Evolutionary conservation across 1,140 invertebrate genomes (phyloP).

Genomic region (Rhagoletis zephyria): DNA sequence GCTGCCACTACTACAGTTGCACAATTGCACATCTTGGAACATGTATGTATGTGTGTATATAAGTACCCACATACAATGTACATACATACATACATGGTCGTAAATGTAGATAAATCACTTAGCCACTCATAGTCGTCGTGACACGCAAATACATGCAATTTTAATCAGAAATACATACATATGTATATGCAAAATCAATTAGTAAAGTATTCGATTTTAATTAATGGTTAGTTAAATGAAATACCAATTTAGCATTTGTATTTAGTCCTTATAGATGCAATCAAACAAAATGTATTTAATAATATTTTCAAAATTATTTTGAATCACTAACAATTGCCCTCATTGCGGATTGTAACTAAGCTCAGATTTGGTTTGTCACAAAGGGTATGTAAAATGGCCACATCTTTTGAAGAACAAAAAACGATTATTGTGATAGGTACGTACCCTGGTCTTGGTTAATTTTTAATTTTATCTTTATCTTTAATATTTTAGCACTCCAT

Average conservation of each 20-base stretch:
- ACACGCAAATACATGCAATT: constrained; percentile 24
- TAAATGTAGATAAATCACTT: constrained; percentile 18
- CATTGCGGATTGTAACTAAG: constrained; percentile 11
- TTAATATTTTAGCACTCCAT: too few relatives aligned
- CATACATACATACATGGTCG: neutral
- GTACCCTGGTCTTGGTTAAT: too few relatives aligned
- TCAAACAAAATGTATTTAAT: neutral
- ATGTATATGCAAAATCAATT: neutral
- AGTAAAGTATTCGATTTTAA: neutral
- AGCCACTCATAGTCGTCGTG: neutral
- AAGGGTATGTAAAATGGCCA: too few relatives aligned
- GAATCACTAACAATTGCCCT: neutral
- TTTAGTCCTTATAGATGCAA: neutral
- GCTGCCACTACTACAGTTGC: neutral
- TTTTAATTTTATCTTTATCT: too few relatives aligned
- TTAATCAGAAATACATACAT: neutral
- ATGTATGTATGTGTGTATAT: too few relatives aligned
- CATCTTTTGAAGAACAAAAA: too few relatives aligned
- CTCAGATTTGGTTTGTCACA: neutral
- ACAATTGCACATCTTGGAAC: neutral
- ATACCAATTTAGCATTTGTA: neutral
- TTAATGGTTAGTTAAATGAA: constrained; percentile 11
- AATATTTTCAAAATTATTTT: constrained; percentile 21
- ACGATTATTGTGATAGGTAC: too few relatives aligned
- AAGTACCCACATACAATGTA: neutral